phyloP scores from a whole-genome alignment of 2,797 vertebrate species.

The Octomys mimax region DNA sequence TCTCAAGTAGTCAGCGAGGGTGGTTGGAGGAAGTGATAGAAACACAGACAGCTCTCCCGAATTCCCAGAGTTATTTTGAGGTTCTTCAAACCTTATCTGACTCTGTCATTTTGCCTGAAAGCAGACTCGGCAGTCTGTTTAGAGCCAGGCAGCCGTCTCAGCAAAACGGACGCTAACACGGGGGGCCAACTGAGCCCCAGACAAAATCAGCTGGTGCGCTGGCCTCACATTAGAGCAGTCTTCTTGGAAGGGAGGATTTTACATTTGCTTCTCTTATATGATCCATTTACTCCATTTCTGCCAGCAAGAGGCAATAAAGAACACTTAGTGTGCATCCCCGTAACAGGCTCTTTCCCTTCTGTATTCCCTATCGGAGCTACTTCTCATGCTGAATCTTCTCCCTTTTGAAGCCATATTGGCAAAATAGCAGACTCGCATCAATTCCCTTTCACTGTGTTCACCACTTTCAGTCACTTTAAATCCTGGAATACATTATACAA shows the following conservation, averaged over 20 bases:
- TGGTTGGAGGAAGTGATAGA: background rate
- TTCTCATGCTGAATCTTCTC: background rate
- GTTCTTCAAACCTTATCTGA: background rate
- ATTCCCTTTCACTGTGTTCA: background rate
- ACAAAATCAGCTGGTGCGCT: background rate
- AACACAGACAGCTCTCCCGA: background rate
- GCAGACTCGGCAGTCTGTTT: slow-evolving; percentile 28
- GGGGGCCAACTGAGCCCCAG: background rate
- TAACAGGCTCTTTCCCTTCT: background rate
- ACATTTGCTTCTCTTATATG: slow-evolving; percentile 20
- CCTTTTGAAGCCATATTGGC: background rate
- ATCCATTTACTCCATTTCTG: slow-evolving; percentile 65
- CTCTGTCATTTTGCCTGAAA: slow-evolving; percentile 26
- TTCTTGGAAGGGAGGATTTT: slow-evolving; percentile 13
- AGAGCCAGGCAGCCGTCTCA: background rate
- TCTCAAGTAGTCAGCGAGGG: background rate
- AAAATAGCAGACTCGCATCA: background rate
- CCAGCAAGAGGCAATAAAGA: slow-evolving; percentile 61
- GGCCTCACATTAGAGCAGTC: background rate
- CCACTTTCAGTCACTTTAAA: slow-evolving; percentile 52
- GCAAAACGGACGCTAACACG: slow-evolving; percentile 28
- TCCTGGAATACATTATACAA: background rate
- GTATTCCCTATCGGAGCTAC: background rate
- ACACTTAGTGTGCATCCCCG: background rate
- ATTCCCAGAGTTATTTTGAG: background rate